Base-by-base conservation (phyloP, 2,113 vertebrate species). In the Piliocolobus tephrosceles region DNA sequence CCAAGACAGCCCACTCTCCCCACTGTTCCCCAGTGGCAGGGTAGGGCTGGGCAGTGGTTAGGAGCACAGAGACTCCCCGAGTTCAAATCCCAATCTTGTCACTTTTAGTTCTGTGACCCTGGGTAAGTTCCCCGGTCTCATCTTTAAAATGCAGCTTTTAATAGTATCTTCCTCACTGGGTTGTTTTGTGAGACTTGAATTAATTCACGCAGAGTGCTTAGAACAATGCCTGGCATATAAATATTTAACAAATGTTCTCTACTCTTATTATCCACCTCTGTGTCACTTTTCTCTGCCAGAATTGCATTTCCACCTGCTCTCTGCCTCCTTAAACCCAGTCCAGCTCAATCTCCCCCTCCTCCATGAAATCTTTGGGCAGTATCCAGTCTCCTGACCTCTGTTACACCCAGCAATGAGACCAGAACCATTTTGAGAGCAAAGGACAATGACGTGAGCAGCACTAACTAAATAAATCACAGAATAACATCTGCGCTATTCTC, bases 221-320 rank as follows among this genome's bases (percentile, higher is more conserved):
- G 93, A 90, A 90, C 73, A 96, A 88, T 94, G 82, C 82, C 72
- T 50, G 38, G 57, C 76, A 90, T 76, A 97, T 96, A 92, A 97
- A 96, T 97, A 96, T 97, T 97, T 97, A 97, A 97, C 96, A 94
- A 95, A 93, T 96, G 96, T 96, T 97, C 96, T 93, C 72, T 95
- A 45, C 17, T 96, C 88, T 96, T 89, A 80, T 68, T 94, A 50
- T 89, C 70, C 6, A 5, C 61, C 43, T 64, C 61, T 88, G 73
- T 95, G 75, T 70, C 78, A 94, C 43, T 64, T 96, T 64, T 94
- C 52, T 43, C 70, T 87, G 75, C 84, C 96, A 91, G 58, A 75
- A 93, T 96, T 76, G 43, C 82, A 68, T 83, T 72, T 70, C 27
- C 85, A 57, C 75, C 50, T 78, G 73, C 85, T 91, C 58, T 88